These are phyloP conservation scores for Lasioglossum marginatum DNA, from an alignment of 2,888 invertebrate species.

Conservation along the genomic window DNA sequence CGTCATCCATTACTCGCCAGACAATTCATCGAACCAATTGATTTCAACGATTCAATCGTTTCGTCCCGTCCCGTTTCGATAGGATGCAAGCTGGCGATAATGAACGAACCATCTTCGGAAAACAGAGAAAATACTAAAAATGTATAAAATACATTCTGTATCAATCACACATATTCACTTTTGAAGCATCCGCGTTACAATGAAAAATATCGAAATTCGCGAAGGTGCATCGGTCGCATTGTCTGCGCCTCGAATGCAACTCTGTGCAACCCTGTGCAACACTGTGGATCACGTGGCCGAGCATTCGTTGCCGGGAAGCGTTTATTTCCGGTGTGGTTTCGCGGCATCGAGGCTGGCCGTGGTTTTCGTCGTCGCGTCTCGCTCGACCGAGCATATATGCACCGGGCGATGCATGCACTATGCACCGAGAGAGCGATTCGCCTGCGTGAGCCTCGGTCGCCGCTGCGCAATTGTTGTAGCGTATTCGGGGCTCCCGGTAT, in stretches of 20 bases:
- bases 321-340: slow-evolving; percentile 45
- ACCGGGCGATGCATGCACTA: not conserved
- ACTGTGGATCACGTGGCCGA: not conserved
- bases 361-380: slow-evolving; percentile 17
- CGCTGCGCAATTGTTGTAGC: slow-evolving; percentile 53
- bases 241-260: not conserved
- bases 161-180: too few relatives aligned
- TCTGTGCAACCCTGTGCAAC: not conserved
- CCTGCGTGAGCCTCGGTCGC: slow-evolving; percentile 32
- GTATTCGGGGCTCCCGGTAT: slow-evolving; percentile 13
- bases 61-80: not conserved
- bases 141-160: too few relatives aligned
- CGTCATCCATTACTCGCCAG: slow-evolving; percentile 4
- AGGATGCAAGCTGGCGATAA: too few relatives aligned
- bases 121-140: too few relatives aligned
- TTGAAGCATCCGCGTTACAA: too few relatives aligned
- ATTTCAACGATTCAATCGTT: not conserved
- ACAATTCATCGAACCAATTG: slow-evolving; percentile 15
- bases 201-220: not conserved
- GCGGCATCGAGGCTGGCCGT: slow-evolving; percentile 26
- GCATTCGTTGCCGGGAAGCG: slow-evolving; percentile 28
- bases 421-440: slow-evolving; percentile 17
- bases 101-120: too few relatives aligned
- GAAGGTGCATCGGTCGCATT: not conserved
- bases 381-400: slow-evolving; percentile 24